Evolutionary conservation across 2,113 vertebrate species (phyloP), one percentile per base, ranked within the genome.

Genomic region (Colaptes auratus): DNA sequence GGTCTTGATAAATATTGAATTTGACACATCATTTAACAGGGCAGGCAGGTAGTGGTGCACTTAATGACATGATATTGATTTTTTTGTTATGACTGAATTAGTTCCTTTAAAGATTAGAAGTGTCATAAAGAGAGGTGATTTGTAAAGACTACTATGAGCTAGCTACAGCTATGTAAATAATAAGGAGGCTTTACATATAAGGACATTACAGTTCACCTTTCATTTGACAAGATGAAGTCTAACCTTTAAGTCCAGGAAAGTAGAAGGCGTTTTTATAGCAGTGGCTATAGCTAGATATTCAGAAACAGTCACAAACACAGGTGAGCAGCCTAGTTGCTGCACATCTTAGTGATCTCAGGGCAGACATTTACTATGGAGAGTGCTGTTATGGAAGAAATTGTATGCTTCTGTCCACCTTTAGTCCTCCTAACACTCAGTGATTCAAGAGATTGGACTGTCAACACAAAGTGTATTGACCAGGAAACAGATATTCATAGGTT

Each of bases 11-110:
- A 44, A 42, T 71, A 8, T 42, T 83, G 46, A 82, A 64, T 91
- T 76, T 92, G 86, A 67, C 25, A 93, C 8, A 5, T 39, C 3
- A 0, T 83, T 91, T 90, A 79, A 75, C 18, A 65, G 65, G 61
- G 69, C 16, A 75, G 70, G 33, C 59, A 81, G 56, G 72, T 67
- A 48, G 52, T 53, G 56, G 80, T 93, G 60, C 31, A 64, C 42
- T 90, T 87, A 82, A 74, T 86, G 83, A 90, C 8, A 39, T 64
- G 36, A 12, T 89, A 39, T 92, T 87, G 82, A 93, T 93, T 89
- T 64, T 53, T 88, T 53, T 85, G 56, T 80, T 95, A 75, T 69
- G 64, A 52, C 67, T 78, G 53, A 84, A 94, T 75, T 91, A 84
- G 35, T 67, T 91, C 73, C 80, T 78, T 75, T 78, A 72, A 67